These are phyloP conservation scores for Cerastis leucographa DNA, from an alignment of 2,888 invertebrate species.

Conservation along the genomic window DNA sequence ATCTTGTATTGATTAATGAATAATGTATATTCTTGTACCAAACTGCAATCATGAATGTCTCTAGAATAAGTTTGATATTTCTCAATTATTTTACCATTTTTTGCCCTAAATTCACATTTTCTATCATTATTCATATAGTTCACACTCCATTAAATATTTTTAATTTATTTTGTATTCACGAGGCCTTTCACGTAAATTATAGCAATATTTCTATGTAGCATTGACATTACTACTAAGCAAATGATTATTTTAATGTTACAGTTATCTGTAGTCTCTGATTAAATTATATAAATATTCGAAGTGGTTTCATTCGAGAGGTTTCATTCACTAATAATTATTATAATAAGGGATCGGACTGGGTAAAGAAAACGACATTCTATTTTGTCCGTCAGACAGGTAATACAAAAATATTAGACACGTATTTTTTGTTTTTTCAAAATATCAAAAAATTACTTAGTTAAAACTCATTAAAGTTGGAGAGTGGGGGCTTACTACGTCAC, in stretches of 20 bases:
- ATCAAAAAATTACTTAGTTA: too few species aligned
- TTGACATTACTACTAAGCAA: constrained; percentile 45
- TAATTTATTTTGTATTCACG: constrained; percentile 22
- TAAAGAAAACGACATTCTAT: too few species aligned
- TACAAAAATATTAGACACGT: too few species aligned
- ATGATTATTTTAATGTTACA: constrained; percentile 48
- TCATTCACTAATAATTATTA: too few species aligned
- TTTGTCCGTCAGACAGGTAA: too few species aligned
- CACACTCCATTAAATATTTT: background rate
- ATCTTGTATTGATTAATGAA: background rate
- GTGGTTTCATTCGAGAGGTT: constrained; percentile 32
- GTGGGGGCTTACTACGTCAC: too few species aligned
- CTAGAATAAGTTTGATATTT: background rate
- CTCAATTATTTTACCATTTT: too few species aligned
- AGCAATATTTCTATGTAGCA: constrained; percentile 53
- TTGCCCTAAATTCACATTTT: background rate
- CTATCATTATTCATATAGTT: background rate
- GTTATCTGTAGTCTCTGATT: constrained; percentile 47
- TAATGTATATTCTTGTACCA: constrained; percentile 10
- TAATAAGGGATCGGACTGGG: too few species aligned
- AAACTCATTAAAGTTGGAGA: too few species aligned
- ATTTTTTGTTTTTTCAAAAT: too few species aligned
- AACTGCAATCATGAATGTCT: background rate
- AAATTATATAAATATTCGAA: constrained; percentile 38
- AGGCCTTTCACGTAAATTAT: constrained; percentile 51